A percentile compares a stretch with the other conserved stretches of the same genome.
phyloP scores from a whole-genome alignment of 2,888 invertebrate species.

The Drosophila longiperda region DNA sequence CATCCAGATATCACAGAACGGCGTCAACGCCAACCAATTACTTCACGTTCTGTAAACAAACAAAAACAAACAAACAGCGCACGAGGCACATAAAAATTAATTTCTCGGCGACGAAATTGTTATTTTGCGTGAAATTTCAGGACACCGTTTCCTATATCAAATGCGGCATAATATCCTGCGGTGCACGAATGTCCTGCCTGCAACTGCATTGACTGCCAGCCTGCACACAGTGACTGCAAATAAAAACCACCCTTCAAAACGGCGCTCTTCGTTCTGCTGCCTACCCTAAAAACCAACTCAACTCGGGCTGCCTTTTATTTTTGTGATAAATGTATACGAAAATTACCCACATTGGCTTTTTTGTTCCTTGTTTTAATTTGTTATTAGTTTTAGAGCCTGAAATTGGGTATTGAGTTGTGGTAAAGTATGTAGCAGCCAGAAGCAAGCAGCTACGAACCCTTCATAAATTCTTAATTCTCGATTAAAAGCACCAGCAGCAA shows the following conservation, averaged over 20 bases:
- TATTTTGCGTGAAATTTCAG: conserved; percentile 73
- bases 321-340: conserved; percentile 54
- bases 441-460: not conserved
- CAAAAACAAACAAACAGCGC: conserved; percentile 43
- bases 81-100: conserved; percentile 70
- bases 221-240: conserved; percentile 14
- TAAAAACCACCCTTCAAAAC: conserved; percentile 61
- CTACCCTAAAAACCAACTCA: conserved; percentile 1
- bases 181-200: conserved; percentile 19
- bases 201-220: conserved; percentile 18
- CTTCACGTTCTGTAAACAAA: conserved; percentile 75
- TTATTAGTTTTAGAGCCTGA: conserved; percentile 6
- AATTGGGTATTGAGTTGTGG: not conserved
- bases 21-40: conserved; percentile 68
- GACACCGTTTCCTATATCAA: conserved; percentile 49
- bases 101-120: conserved; percentile 73
- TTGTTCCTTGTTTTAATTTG: conserved; percentile 25
- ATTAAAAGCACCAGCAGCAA: not conserved
- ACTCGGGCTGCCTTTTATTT: conserved; percentile 7
- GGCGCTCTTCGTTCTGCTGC: not conserved
- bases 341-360: conserved; percentile 65
- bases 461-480: not conserved
- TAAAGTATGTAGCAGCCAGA: not conserved
- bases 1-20: conserved; percentile 28
- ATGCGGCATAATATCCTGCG: conserved; percentile 29